Base-by-base conservation (phyloP, 1,140 invertebrate species). In the Pygmarrhopalites habei region DNA sequence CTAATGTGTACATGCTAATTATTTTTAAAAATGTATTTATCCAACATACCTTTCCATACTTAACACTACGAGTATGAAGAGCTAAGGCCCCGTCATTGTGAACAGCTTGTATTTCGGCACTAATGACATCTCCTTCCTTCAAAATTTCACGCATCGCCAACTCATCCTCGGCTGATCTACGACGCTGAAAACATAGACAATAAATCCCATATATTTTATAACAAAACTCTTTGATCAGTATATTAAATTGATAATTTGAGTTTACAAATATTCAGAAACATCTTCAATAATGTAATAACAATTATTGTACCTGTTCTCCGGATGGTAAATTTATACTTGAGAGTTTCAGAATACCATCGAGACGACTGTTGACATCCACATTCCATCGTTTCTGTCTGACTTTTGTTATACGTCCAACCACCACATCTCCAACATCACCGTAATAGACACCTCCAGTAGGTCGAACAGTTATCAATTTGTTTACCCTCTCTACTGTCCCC, bases 271-370 rank as follows among this genome's bases (percentile, higher is more conserved):
- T 60, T 7, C 17, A 46, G 17, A 28, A 60, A 60, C 19, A 51
- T 17, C 17, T 7, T 46, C 26, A 14, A 41, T 2, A 66, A 41
- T 57, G 3, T 25, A 17, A 19, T 49, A 23, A 23, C 64, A 0
- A 59, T 46, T 26, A 3, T 46, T 46, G 25, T 74, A 92, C 88
- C 79, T 95, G 78, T 83, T 98, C 93, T 72, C 94, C 96, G 41
- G 94, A 94, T 46, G 95, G 95, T 68, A 99, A 80, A 82, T 98
- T 98, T 4, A 99, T 92, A 55, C 91, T 92, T 0, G 92, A 93
- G 25, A 99, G 77, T 58, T 91, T 79, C 2, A 99, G 79, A 44
- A 90, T 79, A 4, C 94, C 90, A 77, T 98, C 90, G 19, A 97
- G 75, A 71, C 92, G 84, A 0, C 92, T 86, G 78, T 93, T 93